Base-by-base conservation (phyloP, 2,113 vertebrate species). In the Noctilio leporinus region DNA sequence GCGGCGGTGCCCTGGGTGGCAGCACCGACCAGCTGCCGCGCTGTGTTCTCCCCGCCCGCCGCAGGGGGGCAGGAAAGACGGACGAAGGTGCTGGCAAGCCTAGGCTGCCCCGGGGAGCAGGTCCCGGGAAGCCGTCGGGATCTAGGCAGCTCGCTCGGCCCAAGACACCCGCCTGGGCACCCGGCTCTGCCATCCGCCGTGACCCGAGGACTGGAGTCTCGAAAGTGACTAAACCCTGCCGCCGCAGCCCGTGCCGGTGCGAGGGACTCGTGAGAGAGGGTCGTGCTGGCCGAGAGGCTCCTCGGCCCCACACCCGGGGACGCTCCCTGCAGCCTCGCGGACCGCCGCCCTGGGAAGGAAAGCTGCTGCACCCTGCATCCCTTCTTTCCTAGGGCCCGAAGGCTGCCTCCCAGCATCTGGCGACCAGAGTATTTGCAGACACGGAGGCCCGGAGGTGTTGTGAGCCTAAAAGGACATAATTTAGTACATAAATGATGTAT, bases 1-100 rank as follows among this genome's bases (percentile, higher is more conserved):
- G 47, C 5, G 0, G 47, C 9, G 0, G 47, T 0, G 57, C 59
- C 11, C 3, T 1, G 5, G 55, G 43, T 3, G 47, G 76, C 40
- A 0, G 17, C 15, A 49, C n/a, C 0, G 0, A 4, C 5, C 51
- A 28, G 22, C 38, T 1, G 67, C 59, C 35, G 5, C 4, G 47
- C 45, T 16, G 55, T 45, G 45, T 82, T 83, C 22, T 78, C 64
- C 40, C 11, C 11, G 26, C 30, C 10, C 93, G 73, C 96, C 96
- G 62, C 97, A 82, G 57, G 91, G 53, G 88, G 96, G 96, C 96
- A 80, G 96, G 51, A 92, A 40, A 94, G 92, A 70, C 22, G 70
- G 65, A 2, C 55, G 20, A 55, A 43, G 45, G 15, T 28, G 0
- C 24, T 0, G 15, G 43, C 28, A 17, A 5, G 65, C 45, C 3